Conservation (phyloP, 2,888 invertebrate genomes). For the Germaria angustata region DNA sequence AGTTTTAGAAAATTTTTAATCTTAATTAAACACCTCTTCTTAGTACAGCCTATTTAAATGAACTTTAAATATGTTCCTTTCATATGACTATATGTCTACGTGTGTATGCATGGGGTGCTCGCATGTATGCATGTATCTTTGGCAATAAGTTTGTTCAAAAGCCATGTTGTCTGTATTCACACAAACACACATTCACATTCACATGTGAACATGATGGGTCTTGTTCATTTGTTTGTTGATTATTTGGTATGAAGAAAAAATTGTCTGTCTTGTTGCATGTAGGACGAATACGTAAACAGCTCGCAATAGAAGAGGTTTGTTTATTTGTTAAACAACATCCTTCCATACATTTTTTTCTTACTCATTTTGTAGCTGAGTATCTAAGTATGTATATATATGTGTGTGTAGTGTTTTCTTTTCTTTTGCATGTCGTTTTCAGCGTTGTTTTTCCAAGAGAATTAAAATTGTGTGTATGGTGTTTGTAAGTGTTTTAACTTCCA, state of each 20-base stretch:
- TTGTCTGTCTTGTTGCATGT: slow-evolving; percentile 40
- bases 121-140: neutral
- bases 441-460: slow-evolving; percentile 20
- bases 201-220: slow-evolving; percentile 15
- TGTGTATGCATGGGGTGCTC: neutral
- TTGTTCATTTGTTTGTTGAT: slow-evolving; percentile 22
- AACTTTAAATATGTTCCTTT: slow-evolving; percentile 18
- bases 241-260: slow-evolving; percentile 19
- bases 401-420: neutral
- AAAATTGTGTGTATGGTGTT: neutral
- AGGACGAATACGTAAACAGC: slow-evolving; percentile 49
- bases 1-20: neutral
- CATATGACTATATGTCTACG: slow-evolving; percentile 10
- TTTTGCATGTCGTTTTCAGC: slow-evolving; percentile 58
- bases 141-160: slow-evolving; percentile 56
- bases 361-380: neutral
- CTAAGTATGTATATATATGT: neutral
- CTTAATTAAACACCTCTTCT: neutral
- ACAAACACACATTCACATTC: neutral
- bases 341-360: slow-evolving; percentile 6
- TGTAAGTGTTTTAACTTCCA: too few relatives aligned
- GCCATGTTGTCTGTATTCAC: slow-evolving; percentile 25
- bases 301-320: slow-evolving; percentile 49
- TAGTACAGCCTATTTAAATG: neutral
- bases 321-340: slow-evolving; percentile 61